Conservation (phyloP, 1,140 invertebrate species). For the Drosophila oshimai region DNA sequence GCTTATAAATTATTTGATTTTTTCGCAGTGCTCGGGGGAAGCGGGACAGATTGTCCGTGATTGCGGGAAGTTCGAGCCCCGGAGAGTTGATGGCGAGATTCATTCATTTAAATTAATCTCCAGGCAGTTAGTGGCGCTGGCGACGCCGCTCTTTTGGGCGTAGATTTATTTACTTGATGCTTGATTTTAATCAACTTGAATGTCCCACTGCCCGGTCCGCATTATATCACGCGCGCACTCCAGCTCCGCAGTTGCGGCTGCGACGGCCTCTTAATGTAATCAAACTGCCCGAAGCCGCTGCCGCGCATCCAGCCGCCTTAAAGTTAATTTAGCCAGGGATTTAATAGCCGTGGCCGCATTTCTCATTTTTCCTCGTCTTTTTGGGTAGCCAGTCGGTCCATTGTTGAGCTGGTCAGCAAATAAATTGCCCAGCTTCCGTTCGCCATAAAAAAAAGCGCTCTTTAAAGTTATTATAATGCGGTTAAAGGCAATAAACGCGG, state of each 20-base stretch:
- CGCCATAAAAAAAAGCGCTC: constrained; percentile 61
- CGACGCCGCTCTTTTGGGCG: constrained; percentile 33
- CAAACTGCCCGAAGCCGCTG: constrained; percentile 45
- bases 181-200: constrained; percentile 81
- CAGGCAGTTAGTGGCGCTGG: constrained; percentile 43
- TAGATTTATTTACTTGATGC: constrained; percentile 80
- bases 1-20: neutral
- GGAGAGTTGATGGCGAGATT: constrained; percentile 46
- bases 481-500: constrained; percentile 76
- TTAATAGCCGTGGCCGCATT: constrained; percentile 76
- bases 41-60: constrained; percentile 2
- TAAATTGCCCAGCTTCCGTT: constrained; percentile 70
- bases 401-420: constrained; percentile 66
- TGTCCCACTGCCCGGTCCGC: constrained; percentile 46
- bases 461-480: constrained; percentile 81
- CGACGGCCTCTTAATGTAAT: constrained; percentile 62
- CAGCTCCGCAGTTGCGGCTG: neutral
- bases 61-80: constrained; percentile 1
- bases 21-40: neutral
- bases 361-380: constrained; percentile 59
- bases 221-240: constrained; percentile 68
- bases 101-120: constrained; percentile 78
- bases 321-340: constrained; percentile 81
- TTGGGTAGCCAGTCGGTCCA: constrained; percentile 11
- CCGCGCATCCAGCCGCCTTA: too few species aligned